Evolutionary conservation across 2,113 vertebrate genomes (phyloP), one percentile per base, ranked within the genome.

Genomic region (Oncorhynchus gorbuscha): DNA sequence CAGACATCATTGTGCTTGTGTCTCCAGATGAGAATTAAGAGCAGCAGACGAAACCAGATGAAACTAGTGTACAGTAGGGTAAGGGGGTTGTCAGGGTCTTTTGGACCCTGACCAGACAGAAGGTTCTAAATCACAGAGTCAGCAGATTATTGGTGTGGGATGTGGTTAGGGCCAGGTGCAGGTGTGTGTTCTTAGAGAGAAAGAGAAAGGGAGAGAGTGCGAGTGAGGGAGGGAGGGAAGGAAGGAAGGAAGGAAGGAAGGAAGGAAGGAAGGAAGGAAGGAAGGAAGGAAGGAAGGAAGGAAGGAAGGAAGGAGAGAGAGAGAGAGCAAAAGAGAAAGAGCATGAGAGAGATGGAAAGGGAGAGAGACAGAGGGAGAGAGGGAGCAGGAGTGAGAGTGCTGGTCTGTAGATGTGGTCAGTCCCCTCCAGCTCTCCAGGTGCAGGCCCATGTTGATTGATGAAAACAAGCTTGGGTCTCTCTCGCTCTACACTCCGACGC

Each of bases 151-250:
- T 87, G 88, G 88, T 79, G 70, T 86, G 81, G 87, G 80, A 71
- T 82, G 84, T 81, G 88, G 88, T 88, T 86, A 78, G 71, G n/a
- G 77, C 81, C 79, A 77, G 85, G 81, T 84, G 91, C 93, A 93
- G 93, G 91, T 93, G 91, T 88, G 86, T 81, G 79, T 86, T 88
- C 88, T 92, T 87, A 83, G 83, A 88, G 80, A 79, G 35, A 81
- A 72, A 84, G 76, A 73, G 72, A 75, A 71, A 75, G 65, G 45
- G 49, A 78, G 32, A 76, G 72, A 69, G 65, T 6, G 16, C 14
- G 14, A 55, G 45, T 55, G 49, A 59, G 74, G 51, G 32, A 66
- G 61, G 71, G 20, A 74, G 35, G 26, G 72, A 62, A 7, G 28
- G 69, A 72, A 12, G 6, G 45, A 72, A 55, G 62, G 51, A 20